phyloP scores from a whole-genome alignment of 2,797 vertebrate genomes.

The Diplodus puntazzo region DNA sequence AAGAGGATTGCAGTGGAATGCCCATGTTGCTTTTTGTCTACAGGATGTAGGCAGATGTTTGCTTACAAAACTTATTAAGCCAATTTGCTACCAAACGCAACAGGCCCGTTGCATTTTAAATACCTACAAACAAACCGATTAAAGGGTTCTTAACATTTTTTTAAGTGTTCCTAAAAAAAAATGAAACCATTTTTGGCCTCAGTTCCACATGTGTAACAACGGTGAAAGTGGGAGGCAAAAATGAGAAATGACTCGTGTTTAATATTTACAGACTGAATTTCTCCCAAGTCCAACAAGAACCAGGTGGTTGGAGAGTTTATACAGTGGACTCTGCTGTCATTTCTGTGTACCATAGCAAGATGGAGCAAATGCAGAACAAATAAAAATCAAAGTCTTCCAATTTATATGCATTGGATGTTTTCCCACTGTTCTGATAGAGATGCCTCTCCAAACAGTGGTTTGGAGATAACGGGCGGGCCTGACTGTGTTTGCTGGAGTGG shows the following conservation, averaged over 20 bases:
- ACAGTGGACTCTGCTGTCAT: constrained; percentile 74
- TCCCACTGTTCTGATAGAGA: constrained; percentile 78
- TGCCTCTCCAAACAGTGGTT: constrained; percentile 81
- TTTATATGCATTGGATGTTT: constrained; percentile 83
- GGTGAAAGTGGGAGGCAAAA: constrained; percentile 5
- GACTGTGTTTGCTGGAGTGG: constrained; percentile 69
- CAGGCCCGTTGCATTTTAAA: not conserved
- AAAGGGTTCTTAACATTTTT: not conserved
- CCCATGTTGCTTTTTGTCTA: constrained; percentile 15
- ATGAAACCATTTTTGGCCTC: not conserved
- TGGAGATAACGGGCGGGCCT: constrained; percentile 74
- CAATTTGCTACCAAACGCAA: not conserved
- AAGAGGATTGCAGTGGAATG: not conserved
- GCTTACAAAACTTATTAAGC: constrained; percentile 11
- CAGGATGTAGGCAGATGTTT: constrained; percentile 14
- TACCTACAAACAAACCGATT: not conserved
- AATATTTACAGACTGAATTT: constrained; percentile 65
- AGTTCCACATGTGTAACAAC: constrained; percentile 9
- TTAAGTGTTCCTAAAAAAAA: not conserved
- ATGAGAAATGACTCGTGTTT: constrained; percentile 49
- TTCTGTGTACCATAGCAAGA: constrained; percentile 75
- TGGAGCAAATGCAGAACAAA: constrained; percentile 80
- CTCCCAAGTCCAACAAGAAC: constrained; percentile 61
- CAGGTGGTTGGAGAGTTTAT: constrained; percentile 71
- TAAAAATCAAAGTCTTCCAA: constrained; percentile 74